phyloP scores from a whole-genome alignment of 2,888 invertebrate genomes.

The Leptinotarsa juncta region DNA sequence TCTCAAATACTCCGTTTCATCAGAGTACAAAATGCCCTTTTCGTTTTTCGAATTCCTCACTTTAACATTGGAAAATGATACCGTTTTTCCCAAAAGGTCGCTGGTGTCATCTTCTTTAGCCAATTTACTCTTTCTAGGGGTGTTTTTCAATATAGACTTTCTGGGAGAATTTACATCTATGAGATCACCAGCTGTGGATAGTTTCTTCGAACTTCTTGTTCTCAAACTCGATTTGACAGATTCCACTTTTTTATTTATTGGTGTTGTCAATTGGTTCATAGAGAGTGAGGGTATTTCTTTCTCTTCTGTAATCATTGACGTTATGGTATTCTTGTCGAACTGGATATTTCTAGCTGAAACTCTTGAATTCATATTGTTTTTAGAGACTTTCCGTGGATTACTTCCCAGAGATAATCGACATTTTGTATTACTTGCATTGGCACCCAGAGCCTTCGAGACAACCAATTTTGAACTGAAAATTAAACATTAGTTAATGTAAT shows the following conservation, averaged over 20 bases:
- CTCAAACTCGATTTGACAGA: background rate
- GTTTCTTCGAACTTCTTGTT: background rate
- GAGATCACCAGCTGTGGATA: slow-evolving; percentile 4
- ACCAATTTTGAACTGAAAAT: slow-evolving; percentile 39
- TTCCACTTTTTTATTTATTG: slow-evolving; percentile 15
- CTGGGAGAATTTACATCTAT: slow-evolving; percentile 12
- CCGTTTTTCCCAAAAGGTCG: background rate
- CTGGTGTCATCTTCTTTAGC: background rate
- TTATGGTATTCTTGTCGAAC: slow-evolving; percentile 26
- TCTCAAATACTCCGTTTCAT: slow-evolving; percentile 20
- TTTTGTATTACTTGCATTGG: slow-evolving; percentile 27
- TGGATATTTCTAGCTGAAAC: slow-evolving; percentile 35
- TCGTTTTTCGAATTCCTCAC: background rate
- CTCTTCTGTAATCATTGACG: slow-evolving; percentile 32
- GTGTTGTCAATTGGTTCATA: slow-evolving; percentile 2
- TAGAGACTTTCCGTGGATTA: background rate
- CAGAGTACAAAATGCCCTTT: slow-evolving; percentile 20
- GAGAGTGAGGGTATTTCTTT: slow-evolving; percentile 25
- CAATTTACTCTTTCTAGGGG: background rate
- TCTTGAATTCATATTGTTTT: slow-evolving; percentile 1
- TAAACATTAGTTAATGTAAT: background rate
- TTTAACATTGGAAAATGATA: slow-evolving; percentile 15
- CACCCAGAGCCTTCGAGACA: slow-evolving; percentile 33
- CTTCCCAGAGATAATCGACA: slow-evolving; percentile 35
- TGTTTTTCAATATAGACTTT: slow-evolving; percentile 23